Evolutionary conservation across 1,140 invertebrate genomes (phyloP), one percentile per base, ranked within the genome.

Genomic region (Campodea augens): DNA sequence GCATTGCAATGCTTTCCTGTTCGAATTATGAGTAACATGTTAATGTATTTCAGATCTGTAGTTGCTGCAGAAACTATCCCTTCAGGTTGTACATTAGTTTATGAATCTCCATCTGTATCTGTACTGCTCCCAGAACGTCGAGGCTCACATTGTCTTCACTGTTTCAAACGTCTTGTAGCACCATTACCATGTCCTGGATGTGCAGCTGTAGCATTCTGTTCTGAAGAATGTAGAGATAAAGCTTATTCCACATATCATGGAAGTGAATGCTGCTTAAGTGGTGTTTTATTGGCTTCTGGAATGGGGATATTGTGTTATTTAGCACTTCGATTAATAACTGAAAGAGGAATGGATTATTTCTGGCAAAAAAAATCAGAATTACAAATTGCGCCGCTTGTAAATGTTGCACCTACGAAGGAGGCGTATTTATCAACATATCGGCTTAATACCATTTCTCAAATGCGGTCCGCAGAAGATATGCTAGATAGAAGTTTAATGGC

Each of bases 91-190:
- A 66, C 73, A 7, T 57, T 89, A 22, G 60, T 79, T 4, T 65
- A 73, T 12, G 86, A 92, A 59, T 61, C 69, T 38, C 78, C 87
- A 1, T 77, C 75, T 50, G 76, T 75, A 2, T 74, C 81, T 1
- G 81, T 78, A 43, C 63, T 90, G 2, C 55, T 83, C 13, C 70
- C 76, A 0, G 73, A 77, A 24, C 74, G 70, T 57, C 80, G 74
- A 58, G 72, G 75, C 2, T 75, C 73, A 5, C 78, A 89, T 58
- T 93, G 88, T 57, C 74, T 82, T 47, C 73, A 87, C 54, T 92
- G 88, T 59, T 82, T 86, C 15, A 20, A 41, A 36, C 48, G 49
- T 37, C 21, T 59, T 2, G 46, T 46, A 22, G 51, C 53, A 13
- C 51, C 59, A 10, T 24, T 66, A 41, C 64, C 65, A 0, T 72